A percentile compares a stretch with the other conserved stretches of the same genome.
Evolutionary conservation across 2,888 invertebrate species (phyloP).

Genomic region (Philaethria dido): DNA sequence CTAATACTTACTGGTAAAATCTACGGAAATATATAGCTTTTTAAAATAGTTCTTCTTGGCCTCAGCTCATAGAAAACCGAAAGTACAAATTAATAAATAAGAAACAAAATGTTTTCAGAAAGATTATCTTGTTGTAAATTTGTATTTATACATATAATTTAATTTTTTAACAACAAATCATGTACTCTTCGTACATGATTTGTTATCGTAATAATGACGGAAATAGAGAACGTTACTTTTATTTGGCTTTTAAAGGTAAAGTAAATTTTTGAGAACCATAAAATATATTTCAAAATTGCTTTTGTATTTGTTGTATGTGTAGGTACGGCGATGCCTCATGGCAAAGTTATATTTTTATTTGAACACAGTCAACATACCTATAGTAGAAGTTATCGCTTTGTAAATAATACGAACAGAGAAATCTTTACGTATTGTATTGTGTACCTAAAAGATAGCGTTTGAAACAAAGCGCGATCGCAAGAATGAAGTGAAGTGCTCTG

Average conservation of each 20-base stretch:
- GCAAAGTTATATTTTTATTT: slow-evolving; percentile 8
- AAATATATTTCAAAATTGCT: neutral
- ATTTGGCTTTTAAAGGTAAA: neutral
- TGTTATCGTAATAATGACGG: no score
- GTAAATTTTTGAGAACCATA: neutral
- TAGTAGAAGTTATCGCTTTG: slow-evolving; percentile 17
- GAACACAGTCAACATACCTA: slow-evolving; percentile 15
- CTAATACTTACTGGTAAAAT: no score
- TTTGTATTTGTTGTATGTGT: neutral
- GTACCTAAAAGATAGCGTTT: slow-evolving; percentile 18
- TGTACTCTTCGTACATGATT: no score
- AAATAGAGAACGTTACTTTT: no score
- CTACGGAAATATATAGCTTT: no score
- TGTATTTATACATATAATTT: no score
- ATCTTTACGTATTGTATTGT: neutral
- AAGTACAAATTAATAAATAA: no score
- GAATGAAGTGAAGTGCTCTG: slow-evolving; percentile 10
- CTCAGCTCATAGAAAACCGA: no score
- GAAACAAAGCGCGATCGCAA: slow-evolving; percentile 13
- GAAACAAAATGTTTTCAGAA: no score
- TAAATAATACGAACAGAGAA: slow-evolving; percentile 13
- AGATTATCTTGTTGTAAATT: no score
- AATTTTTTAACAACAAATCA: no score
- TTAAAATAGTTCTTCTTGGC: no score
- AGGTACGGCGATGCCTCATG: neutral